Evolutionary conservation across 2,113 vertebrate species (phyloP), one percentile per base, ranked within the genome.

Genomic region (Pluvialis apricaria): DNA sequence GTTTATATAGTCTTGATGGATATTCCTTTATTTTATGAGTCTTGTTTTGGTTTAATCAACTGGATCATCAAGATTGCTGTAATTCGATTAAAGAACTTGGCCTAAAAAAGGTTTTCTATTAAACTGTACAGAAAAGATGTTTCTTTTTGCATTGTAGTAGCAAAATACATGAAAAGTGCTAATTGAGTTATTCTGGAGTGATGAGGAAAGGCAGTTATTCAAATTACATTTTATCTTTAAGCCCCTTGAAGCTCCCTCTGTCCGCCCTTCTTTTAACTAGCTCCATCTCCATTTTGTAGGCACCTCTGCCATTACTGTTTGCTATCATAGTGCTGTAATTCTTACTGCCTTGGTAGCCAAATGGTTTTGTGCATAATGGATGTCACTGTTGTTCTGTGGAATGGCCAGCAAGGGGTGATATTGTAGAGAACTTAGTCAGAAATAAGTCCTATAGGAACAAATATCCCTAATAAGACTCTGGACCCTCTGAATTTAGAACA

Each of bases 11-110:
- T 96, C 97, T 96, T 70, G 69, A 81, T 96, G 96, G 91, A 95
- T 97, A 95, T 91, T 93, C 93, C 81, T 98, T 96, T 95, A 88
- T 98, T 98, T 98, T 95, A 93, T 97, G 96, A 93, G 94, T 93
- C 38, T 60, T 51, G 97, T 94, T 97, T 94, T 92, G 68, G 92
- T 97, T 98, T 97, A 94, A 98, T 97, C 95, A 95, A 90, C 91
- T 86, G 54, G 76, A 82, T 92, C 72, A 69, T 97, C 82, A 89
- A 96, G 88, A 96, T 94, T 97, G 94, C 92, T 95, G 86, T 97
- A 96, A 97, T 94, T 89, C 92, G 73, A 94, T 87, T 83, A 88
- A 97, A 90, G 84, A 91, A 90, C 79, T 96, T 84, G 65, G 88
- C 87, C 90, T 92, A 69, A 94, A 97, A 94, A 79, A 80, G 47